Conservation (phyloP, 2,888 invertebrate species). For the Dicyrtoma fusca region DNA sequence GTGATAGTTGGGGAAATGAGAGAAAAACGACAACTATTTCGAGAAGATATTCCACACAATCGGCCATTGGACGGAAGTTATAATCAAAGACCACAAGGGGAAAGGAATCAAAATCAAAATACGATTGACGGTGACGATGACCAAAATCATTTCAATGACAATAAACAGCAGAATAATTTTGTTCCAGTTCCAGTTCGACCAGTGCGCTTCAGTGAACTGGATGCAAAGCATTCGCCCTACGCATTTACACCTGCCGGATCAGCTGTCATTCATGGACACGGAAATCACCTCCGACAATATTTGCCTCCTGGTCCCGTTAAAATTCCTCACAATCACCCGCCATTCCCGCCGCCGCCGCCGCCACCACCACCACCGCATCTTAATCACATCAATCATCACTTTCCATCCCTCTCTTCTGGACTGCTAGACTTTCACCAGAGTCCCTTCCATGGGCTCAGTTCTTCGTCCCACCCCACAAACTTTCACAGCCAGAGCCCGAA, state of each 20-base stretch:
- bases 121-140: neutral
- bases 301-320: neutral
- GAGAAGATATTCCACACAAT: constrained; percentile 7
- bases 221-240: neutral
- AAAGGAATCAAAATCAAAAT: neutral
- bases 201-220: neutral
- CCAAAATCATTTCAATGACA: no score
- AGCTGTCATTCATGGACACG: no score
- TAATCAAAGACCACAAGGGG: constrained; percentile 4
- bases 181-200: neutral
- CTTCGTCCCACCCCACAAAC: neutral
- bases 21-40: neutral
- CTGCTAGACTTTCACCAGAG: neutral
- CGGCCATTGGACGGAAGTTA: constrained; percentile 1
- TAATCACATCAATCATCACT: neutral
- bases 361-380: no score
- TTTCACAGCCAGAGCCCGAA: neutral
- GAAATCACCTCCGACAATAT: neutral
- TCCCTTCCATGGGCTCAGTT: neutral
- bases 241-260: no score
- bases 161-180: neutral
- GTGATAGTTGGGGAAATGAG: neutral
- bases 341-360: neutral
- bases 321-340: neutral
- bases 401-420: neutral